phyloP scores from a whole-genome alignment of 2,797 vertebrate genomes.

The Vireo griseus region DNA sequence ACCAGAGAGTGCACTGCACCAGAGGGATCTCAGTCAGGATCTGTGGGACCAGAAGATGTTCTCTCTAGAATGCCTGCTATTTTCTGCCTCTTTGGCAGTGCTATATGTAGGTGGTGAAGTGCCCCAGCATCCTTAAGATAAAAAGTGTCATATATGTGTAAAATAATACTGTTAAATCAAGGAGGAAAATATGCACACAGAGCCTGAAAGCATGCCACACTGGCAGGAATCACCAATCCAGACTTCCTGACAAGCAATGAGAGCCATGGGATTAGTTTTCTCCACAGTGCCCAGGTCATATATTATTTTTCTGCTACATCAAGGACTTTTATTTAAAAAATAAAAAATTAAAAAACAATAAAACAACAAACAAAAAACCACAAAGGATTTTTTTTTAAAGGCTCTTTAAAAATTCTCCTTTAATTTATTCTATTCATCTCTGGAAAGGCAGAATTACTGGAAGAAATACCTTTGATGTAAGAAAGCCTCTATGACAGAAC shows the following conservation, averaged over 20 bases:
- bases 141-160: not conserved
- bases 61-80: not conserved
- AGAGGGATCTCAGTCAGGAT: not conserved
- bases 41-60: not conserved
- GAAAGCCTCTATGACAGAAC: not conserved
- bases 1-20: accelerated
- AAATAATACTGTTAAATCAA: conserved; percentile 3
- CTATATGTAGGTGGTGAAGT: not conserved
- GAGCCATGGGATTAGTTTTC: not conserved
- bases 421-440: not conserved
- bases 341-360: not conserved
- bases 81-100: not conserved
- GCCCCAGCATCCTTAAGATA: not conserved
- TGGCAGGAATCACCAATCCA: not conserved
- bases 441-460: not conserved
- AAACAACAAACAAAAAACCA: not conserved
- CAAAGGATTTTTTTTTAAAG: not conserved
- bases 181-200: not conserved
- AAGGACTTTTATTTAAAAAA: not conserved
- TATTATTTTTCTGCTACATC: not conserved
- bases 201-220: not conserved
- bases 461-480: not conserved
- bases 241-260: not conserved
- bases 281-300: not conserved
- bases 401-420: not conserved